Evolutionary conservation across 2,113 vertebrate species (phyloP), one percentile per base, ranked within the genome.

Genomic region (Catharus bicknelli): DNA sequence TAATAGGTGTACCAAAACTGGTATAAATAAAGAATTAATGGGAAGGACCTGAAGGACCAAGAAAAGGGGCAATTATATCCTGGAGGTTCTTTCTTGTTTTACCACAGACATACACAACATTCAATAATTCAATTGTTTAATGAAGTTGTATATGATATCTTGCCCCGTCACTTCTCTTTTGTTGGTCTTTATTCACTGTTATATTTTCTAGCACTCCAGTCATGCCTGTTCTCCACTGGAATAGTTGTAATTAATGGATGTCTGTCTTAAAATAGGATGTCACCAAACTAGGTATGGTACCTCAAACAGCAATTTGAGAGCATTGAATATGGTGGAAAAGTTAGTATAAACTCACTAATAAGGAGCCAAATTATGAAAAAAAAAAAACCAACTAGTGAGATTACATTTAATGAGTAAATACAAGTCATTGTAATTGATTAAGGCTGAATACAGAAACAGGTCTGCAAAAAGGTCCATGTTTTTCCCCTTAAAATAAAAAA

Each of bases 391-490:
- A 50, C 45, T 23, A 59, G 63, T 45, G 42, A 83, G 45, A 58
- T 76, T n/a, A 50, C 7, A 88, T 88, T 84, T 76, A 80, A 85
- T 40, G 36, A n/a, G 13, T 57, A 90, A 94, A 57, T 69, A 57
- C 1, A 34, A 90, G 12, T 21, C 4, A 25, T 26, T 90, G 57
- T 79, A 82, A 75, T n/a, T 48, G 38, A 78, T 84, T 89, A 79
- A 64, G 34, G 10, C 45, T 80, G 67, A 50, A 32, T 73, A 66
- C 4, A 66, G 45, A 90, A 63, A 23, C 16, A 32, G 9, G 9
- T 40, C 40, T 90, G 34, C 13, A 62, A 78, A 70, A 73, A 67
- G 8, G 3, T 15, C 26, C 10, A 17, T 34, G 4, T 4, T 72
- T 72, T 77, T 7, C 9, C 54, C 42, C 61, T 85, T 70, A 42